Conservation (phyloP, 64 coral and sea anemone genomes). For the Actinia equina region DNA sequence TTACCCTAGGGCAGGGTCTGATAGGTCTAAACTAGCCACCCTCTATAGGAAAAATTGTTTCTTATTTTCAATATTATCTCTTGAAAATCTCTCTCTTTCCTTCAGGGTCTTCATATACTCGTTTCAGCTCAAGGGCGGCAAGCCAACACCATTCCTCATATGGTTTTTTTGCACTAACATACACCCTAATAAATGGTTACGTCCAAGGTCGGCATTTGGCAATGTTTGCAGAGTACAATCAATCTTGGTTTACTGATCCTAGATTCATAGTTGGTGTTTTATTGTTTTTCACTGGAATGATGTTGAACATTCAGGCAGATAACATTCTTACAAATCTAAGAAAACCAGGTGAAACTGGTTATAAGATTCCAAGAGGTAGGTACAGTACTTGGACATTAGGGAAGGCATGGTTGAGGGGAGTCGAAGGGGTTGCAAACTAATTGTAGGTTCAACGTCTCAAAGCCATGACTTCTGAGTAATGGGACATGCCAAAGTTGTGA, state of each 20-base stretch:
- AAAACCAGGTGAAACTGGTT: slow-evolving; percentile 91
- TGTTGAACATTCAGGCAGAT: slow-evolving; percentile 89
- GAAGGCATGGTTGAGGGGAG: too few species aligned
- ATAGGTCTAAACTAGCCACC: too few species aligned
- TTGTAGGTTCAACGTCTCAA: too few species aligned
- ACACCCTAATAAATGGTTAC: slow-evolving; percentile 78
- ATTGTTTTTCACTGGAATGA: slow-evolving; percentile 77
- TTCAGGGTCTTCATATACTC: slow-evolving; percentile 77
- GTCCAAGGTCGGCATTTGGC: slow-evolving; percentile 73
- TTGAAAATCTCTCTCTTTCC: neutral
- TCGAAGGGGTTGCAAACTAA: too few species aligned
- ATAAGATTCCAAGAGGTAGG: slow-evolving; percentile 89
- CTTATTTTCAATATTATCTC: too few species aligned
- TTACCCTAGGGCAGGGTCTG: too few species aligned
- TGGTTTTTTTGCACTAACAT: slow-evolving; percentile 48
- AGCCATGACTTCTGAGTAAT: too few species aligned
- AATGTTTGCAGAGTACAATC: slow-evolving; percentile 64
- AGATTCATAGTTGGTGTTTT: slow-evolving; percentile 62
- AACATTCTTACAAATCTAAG: slow-evolving; percentile 72
- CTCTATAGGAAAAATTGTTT: too few species aligned
- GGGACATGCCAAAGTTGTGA: too few species aligned
- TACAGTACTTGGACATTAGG: neutral
- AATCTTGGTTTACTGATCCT: slow-evolving; percentile 53
- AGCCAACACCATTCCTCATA: slow-evolving; percentile 68
- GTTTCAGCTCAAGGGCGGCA: slow-evolving; percentile 72